phyloP scores from a whole-genome alignment of 2,888 invertebrate species.

The Lasioglossum figueresi region DNA sequence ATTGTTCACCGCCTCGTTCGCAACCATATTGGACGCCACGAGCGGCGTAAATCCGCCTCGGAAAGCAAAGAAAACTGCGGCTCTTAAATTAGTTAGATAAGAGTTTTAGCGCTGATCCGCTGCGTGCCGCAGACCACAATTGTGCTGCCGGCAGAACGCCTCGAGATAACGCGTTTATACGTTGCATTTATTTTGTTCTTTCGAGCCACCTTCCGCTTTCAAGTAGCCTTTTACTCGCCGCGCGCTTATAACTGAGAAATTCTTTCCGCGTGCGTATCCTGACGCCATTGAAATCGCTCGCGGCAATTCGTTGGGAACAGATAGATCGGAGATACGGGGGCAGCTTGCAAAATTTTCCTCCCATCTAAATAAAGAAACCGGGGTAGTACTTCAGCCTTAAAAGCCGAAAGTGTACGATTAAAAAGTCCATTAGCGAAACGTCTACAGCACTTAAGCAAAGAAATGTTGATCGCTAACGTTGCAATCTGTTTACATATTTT shows the following conservation, averaged over 20 bases:
- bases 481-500: neutral
- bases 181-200: constrained; percentile 39
- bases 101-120: constrained; percentile 59
- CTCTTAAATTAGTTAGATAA: constrained; percentile 66
- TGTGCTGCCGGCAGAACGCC: constrained; percentile 37
- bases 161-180: constrained; percentile 45
- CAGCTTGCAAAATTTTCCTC: neutral
- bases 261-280: neutral
- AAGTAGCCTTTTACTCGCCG: neutral
- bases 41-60: constrained; percentile 61
- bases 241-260: neutral
- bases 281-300: constrained; percentile 11
- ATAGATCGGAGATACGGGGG: neutral
- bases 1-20: constrained; percentile 65
- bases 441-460: neutral
- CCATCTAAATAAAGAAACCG: neutral
- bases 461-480: neutral
- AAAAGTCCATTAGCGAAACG: neutral
- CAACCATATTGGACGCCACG: constrained; percentile 59
- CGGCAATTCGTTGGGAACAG: neutral
- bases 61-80: constrained; percentile 56
- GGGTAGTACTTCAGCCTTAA: neutral
- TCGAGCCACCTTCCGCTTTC: constrained; percentile 21
- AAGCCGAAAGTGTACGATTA: neutral
- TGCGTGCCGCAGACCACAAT: constrained; percentile 33